Conservation (phyloP, 2,113 vertebrate genomes). For the Neofelis nebulosa region DNA sequence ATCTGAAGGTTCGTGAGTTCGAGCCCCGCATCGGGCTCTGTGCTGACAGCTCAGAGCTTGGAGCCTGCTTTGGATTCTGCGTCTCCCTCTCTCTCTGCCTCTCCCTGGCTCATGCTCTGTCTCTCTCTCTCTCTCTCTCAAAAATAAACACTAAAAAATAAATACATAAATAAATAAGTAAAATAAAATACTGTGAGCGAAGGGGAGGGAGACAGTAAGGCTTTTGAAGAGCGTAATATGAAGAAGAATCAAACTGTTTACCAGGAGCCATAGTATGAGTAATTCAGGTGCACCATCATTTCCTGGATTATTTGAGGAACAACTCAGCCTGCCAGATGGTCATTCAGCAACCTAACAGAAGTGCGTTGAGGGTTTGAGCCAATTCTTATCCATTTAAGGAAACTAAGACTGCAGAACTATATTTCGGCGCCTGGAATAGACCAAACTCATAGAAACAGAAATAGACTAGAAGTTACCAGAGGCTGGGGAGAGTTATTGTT, state of each 20-base stretch:
- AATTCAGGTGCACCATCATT: background rate
- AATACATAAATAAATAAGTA: no score
- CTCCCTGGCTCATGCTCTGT: no score
- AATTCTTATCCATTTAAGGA: background rate
- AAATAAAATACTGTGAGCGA: background rate
- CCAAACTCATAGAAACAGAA: background rate
- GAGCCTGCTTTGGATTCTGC: no score
- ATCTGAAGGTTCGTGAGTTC: no score
- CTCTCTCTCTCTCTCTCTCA: no score
- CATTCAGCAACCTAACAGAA: background rate
- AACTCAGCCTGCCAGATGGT: background rate
- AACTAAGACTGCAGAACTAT: background rate
- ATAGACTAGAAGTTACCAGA: background rate
- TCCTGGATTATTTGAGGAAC: constrained; percentile 35
- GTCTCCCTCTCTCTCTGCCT: no score
- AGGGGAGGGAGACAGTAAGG: background rate
- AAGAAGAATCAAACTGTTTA: background rate
- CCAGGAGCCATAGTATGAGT: background rate
- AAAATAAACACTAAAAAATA: background rate
- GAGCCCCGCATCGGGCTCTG: no score
- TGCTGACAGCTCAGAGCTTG: no score
- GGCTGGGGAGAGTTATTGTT: background rate
- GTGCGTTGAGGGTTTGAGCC: background rate
- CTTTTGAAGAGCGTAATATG: background rate
- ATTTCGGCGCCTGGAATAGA: background rate